Evolutionary conservation across 2,797 vertebrate genomes (phyloP), one percentile per base, ranked within the genome.

Genomic region (Bovichtus diacanthus): DNA sequence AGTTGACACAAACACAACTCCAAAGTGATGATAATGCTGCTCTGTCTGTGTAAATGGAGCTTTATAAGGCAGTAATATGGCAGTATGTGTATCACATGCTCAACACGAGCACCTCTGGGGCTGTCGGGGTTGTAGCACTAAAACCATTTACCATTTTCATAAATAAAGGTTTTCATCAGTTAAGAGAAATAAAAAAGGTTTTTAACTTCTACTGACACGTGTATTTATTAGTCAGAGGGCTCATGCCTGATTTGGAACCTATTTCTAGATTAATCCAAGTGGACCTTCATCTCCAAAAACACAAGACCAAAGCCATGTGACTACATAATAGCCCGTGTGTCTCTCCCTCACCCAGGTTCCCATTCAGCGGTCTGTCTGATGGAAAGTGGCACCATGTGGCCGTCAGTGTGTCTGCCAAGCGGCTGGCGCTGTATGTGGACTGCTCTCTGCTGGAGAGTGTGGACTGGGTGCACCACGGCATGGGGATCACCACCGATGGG

Each of bases 341-440:
- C 16, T 59, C 38, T 70, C 7, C 44, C 29, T 0, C 83, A n/a
- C n/a, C n/a, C n/a, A 98, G 97, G 90, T 97, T 98, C 88, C 96
- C 97, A 0, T 81, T 97, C 54, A 79, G 92, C 10, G 80, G 86
- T 34, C 91, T 98, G 7, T 90, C 94, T 0, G 96, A 98, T 25
- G 96, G 95, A 18, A 78, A 23, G 68, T 98, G 97, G 97, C 97
- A 98, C 84, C 92, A 41, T 0, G 89, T 97, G 80, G 95, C 94
- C 0, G 54, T 98, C 21, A 84, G 95, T n/a, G 95, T 97, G 80
- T 96, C 96, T 13, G 38, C 86, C 38, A 86, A 92, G 64, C 90
- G 86, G 6, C 80, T 98, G 80, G 91, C 87, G 0, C 31, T 98
- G 66, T 95, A 96, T 0, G 94, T 97, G 89, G 96, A 98, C 94